Conservation (phyloP, 2,888 invertebrate species). For the Apoda limacodes region DNA sequence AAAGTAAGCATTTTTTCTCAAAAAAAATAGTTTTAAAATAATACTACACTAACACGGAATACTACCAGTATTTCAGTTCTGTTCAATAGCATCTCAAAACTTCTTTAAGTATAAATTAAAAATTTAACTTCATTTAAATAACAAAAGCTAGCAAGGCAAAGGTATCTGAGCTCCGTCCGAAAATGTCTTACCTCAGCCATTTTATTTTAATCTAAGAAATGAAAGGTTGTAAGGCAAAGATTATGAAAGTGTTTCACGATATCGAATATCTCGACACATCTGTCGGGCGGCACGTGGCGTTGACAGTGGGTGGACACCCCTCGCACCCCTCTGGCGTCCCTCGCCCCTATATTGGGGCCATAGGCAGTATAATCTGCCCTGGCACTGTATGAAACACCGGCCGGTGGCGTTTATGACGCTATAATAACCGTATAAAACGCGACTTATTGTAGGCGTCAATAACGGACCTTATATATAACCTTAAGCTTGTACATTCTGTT, state of each 20-base stretch:
- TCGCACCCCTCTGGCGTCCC: slow-evolving; percentile 17
- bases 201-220: slow-evolving; percentile 63
- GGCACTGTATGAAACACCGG: slow-evolving; percentile 66
- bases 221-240: slow-evolving; percentile 54
- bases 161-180: too few species aligned
- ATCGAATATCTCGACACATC: slow-evolving; percentile 67
- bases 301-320: slow-evolving; percentile 47
- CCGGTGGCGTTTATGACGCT: slow-evolving; percentile 68
- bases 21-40: too few species aligned
- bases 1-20: too few species aligned
- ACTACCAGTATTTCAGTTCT: too few species aligned
- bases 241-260: slow-evolving; percentile 68
- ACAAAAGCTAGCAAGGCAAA: too few species aligned
- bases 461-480: slow-evolving; percentile 56
- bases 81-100: too few species aligned
- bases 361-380: slow-evolving; percentile 63
- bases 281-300: slow-evolving; percentile 61
- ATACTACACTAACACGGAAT: too few species aligned
- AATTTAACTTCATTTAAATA: too few species aligned
- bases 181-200: too few species aligned
- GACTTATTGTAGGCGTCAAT: slow-evolving; percentile 69
- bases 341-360: slow-evolving; percentile 39
- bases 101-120: too few species aligned
- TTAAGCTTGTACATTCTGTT: slow-evolving; percentile 44
- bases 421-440: slow-evolving; percentile 70